Base-by-base conservation (phyloP, 1,140 invertebrate species). In the Phocides pigmalion region DNA sequence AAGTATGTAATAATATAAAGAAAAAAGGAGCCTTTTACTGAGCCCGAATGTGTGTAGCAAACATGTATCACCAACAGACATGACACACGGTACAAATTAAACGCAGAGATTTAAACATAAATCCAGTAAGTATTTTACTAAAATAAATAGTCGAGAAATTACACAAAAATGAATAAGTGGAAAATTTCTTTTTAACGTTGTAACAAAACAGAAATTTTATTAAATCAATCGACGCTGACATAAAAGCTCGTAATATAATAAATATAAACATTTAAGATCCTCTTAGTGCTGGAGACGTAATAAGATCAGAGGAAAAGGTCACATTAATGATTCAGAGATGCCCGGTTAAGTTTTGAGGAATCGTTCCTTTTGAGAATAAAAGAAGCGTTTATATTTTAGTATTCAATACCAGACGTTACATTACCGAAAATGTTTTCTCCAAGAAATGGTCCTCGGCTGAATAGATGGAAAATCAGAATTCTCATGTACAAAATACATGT, bases 301-400 rank as follows among this genome's bases (percentile, higher is more conserved):
- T 17, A 44, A 44, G 32, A 53, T 53, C 32, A 53, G 32, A 53
- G 28, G 11, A 4, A 53, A 53, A 53, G 50, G 50, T 54, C 51
- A 54, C 17, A 53, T n/a, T 53, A 14, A 17, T 17, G 32, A 39
- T 39, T 39, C 32, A 17, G 4, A 20, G 28, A 54, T 37, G 50
- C 11, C 32, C 32, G 50, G 50, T 37, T 53, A 37, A 53, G 12
- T 53, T 49, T 49, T 49, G 14, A 14, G n/a, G 14, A 49, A 32
- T 53, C 28, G 15, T 53, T 37, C 32, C 14, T 16, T 39, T 53
- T 37, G n/a, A 32, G 25, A 37, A 37, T 41, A 53, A 17, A 53
- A 53, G 32, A 37, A 37, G 16, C 50, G 16, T 19, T 37, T 8
- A 53, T 53, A 53, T 53, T 39, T 53, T 20, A 53, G 32, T 53